Conservation (phyloP, 1,140 invertebrate genomes). For the Papilio polytes region DNA sequence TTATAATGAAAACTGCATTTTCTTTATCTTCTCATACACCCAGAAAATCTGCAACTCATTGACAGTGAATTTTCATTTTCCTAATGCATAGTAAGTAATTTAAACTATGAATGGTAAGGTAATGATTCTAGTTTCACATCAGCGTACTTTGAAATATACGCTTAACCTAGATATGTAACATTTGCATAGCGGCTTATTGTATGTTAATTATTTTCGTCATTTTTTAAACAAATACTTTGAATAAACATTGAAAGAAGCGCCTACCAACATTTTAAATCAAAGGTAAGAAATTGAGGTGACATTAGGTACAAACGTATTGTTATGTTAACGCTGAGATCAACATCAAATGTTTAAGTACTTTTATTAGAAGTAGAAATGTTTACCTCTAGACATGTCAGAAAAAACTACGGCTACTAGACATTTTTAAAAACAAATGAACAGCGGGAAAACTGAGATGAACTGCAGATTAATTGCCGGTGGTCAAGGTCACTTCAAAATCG, state of each 20-base stretch:
- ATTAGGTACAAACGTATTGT: background rate
- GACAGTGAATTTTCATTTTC: background rate
- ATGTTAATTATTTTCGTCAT: conserved; percentile 10
- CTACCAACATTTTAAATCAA: background rate
- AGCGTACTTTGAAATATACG: background rate
- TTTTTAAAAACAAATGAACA: no score
- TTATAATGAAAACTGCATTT: no score
- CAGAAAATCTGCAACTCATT: background rate
- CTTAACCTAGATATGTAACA: background rate
- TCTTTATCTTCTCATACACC: no score
- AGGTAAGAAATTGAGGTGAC: background rate
- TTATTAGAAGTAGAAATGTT: no score
- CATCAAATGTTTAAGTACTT: no score
- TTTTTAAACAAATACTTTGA: background rate
- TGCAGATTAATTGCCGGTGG: no score
- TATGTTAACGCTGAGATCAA: background rate
- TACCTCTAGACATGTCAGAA: no score
- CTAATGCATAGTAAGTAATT: no score
- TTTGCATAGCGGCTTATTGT: background rate
- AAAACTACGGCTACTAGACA: no score
- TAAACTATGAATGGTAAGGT: background rate
- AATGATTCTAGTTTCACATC: background rate
- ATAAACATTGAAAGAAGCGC: background rate
- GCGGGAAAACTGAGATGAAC: no score
- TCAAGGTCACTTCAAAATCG: no score